Evolutionary conservation across 2,888 invertebrate species (phyloP).

Genomic region (Petrophora chlorosata): DNA sequence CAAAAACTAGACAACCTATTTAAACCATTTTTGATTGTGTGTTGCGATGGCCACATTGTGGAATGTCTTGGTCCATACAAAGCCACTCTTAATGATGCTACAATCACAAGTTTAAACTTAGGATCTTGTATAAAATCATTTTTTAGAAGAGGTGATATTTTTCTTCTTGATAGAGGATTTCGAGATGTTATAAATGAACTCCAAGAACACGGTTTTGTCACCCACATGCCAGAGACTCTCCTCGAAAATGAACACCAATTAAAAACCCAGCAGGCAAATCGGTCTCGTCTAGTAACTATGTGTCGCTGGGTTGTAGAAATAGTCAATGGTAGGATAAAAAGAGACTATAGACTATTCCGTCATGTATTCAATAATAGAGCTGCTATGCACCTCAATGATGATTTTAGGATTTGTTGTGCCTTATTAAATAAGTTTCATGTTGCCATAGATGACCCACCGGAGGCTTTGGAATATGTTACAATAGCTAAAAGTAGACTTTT

Average conservation of each 20-base stretch:
- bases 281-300: conserved; percentile 15
- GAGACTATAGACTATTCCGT: conserved; percentile 1
- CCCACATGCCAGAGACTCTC: background rate
- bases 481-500: no score
- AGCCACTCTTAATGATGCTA: conserved; percentile 25
- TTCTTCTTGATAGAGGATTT: conserved; percentile 32
- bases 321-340: conserved; percentile 18
- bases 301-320: conserved; percentile 17
- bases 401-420: background rate
- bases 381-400: background rate
- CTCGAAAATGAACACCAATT: background rate
- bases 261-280: conserved; percentile 19
- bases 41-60: conserved; percentile 25
- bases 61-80: conserved; percentile 27
- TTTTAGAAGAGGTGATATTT: conserved; percentile 25
- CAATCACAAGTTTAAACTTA: no score
- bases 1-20: conserved; percentile 26
- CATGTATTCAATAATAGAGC: background rate
- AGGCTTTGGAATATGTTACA: no score
- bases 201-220: background rate
- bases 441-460: no score
- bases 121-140: conserved; percentile 24
- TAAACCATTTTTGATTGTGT: conserved; percentile 26
- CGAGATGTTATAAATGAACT: background rate
- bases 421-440: background rate